A percentile compares a stretch with the other conserved stretches of the same genome.
Evolutionary conservation across 2,888 invertebrate species (phyloP).

Genomic region (Willowsia nigromaculata): DNA sequence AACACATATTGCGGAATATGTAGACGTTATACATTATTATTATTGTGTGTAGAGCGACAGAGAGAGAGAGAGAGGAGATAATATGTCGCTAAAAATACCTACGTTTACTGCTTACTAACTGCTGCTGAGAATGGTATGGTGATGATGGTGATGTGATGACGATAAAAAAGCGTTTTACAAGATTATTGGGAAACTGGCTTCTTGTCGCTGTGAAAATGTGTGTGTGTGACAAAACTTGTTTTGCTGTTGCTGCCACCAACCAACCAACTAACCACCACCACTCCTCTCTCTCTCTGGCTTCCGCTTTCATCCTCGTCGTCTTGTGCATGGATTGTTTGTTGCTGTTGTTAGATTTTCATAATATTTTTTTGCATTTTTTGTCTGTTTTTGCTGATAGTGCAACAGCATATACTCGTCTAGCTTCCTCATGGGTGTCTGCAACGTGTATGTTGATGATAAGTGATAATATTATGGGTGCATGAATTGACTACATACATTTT

Average conservation of each 20-base stretch:
- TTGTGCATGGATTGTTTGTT: not conserved
- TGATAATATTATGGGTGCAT: no score
- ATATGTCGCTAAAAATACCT: conserved; percentile 9
- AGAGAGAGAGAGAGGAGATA: no score
- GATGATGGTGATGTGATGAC: not conserved
- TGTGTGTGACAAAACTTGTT: not conserved
- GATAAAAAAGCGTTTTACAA: not conserved
- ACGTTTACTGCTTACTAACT: not conserved
- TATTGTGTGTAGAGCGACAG: not conserved
- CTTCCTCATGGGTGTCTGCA: no score
- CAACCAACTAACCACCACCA: not conserved
- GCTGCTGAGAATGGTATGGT: not conserved
- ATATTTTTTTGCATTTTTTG: not conserved
- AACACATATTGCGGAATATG: not conserved
- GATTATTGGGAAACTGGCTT: not conserved
- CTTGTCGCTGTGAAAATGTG: not conserved
- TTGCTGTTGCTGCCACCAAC: not conserved
- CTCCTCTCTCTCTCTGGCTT: not conserved
- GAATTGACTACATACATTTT: no score
- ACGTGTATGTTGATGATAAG: no score
- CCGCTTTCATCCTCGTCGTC: not conserved
- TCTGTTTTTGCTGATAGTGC: not conserved
- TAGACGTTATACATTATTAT: not conserved
- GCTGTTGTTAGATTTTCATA: not conserved
- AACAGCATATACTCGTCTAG: not conserved